Evolutionary conservation across 1,140 invertebrate genomes (phyloP).

Genomic region (Aethina tumida): DNA sequence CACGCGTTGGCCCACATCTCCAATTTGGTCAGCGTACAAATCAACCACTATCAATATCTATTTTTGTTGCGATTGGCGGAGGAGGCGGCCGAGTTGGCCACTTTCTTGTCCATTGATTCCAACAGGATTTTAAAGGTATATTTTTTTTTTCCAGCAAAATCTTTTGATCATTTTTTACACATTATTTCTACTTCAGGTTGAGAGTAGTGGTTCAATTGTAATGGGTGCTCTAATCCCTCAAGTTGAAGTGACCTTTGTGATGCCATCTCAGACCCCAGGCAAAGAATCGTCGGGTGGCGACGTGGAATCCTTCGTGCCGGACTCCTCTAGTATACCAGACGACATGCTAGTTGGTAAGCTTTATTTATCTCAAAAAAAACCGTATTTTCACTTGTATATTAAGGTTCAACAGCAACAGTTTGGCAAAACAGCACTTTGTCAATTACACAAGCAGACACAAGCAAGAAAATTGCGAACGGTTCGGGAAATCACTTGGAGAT

Average conservation of each 20-base stretch:
- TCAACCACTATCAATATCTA: slow-evolving; percentile 89
- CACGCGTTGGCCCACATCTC: slow-evolving; percentile 63
- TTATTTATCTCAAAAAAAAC: background rate
- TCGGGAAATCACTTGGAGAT: slow-evolving; percentile 10
- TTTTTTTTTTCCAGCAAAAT: slow-evolving; percentile 7
- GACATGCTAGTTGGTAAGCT: slow-evolving; percentile 40
- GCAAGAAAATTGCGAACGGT: slow-evolving; percentile 15
- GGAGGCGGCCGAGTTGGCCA: slow-evolving; percentile 66
- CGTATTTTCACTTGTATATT: slow-evolving; percentile 1
- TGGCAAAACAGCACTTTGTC: slow-evolving; percentile 22
- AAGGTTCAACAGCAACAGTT: slow-evolving; percentile 22
- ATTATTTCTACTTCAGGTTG: slow-evolving; percentile 18
- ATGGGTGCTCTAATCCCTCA: slow-evolving; percentile 71
- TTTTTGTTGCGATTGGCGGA: slow-evolving; percentile 79
- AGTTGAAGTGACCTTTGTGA: slow-evolving; percentile 77
- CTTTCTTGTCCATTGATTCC: slow-evolving; percentile 70
- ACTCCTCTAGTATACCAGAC: slow-evolving; percentile 70
- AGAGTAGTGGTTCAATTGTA: slow-evolving; percentile 49
- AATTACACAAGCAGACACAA: slow-evolving; percentile 12
- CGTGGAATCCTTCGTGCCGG: slow-evolving; percentile 69
- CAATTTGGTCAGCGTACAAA: slow-evolving; percentile 71
- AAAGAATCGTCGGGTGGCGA: slow-evolving; percentile 72
- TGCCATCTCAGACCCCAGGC: slow-evolving; percentile 68
- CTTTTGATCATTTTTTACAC: background rate
- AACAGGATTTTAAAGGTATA: slow-evolving; percentile 52